Conservation (phyloP, 2,797 vertebrate species). For the Balearica regulorum region DNA sequence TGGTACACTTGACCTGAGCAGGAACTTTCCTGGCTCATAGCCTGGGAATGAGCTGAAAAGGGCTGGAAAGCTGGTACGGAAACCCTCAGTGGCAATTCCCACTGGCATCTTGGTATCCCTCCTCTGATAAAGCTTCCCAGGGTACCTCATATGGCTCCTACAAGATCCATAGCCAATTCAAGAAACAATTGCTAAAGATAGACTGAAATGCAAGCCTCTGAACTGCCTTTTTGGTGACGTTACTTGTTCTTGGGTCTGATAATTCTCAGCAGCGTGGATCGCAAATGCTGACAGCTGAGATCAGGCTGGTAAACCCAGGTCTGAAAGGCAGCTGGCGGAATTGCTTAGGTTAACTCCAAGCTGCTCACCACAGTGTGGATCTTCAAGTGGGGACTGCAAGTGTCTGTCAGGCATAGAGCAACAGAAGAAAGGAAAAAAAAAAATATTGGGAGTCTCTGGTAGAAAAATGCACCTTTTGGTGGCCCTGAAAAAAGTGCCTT, state of each 20-base stretch:
- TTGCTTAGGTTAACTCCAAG: background rate
- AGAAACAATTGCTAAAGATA: background rate
- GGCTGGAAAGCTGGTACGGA: background rate
- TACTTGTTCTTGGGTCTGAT: background rate
- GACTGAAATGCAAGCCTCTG: background rate
- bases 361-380: background rate
- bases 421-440: background rate
- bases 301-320: background rate
- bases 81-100: background rate
- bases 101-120: background rate
- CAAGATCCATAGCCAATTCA: background rate
- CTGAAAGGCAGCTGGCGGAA: background rate
- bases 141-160: background rate
- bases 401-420: background rate
- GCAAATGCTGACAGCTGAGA: background rate
- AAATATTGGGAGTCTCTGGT: rapidly evolving
- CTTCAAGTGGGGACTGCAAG: background rate
- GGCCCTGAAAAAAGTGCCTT: background rate
- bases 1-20: background rate
- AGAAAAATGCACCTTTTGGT: background rate
- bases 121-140: background rate
- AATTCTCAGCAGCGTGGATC: background rate
- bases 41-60: background rate
- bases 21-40: background rate
- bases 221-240: background rate